phyloP scores from a whole-genome alignment of 2,888 invertebrate species.

The Arge pagana region DNA sequence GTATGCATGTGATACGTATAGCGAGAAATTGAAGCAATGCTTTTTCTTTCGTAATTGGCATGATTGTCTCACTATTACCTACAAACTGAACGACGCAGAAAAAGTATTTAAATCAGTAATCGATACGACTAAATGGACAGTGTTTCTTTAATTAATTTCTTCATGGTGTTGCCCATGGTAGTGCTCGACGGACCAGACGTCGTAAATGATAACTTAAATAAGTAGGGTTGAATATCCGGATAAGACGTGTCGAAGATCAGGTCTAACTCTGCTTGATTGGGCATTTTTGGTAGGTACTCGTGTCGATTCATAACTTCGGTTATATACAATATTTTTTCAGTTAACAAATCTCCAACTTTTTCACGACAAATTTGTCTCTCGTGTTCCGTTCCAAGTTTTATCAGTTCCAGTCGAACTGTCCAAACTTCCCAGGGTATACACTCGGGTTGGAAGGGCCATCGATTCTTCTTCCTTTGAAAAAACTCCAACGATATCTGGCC shows the following conservation, averaged over 20 bases:
- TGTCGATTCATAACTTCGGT: conserved; percentile 95
- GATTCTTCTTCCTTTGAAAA: conserved; percentile 86
- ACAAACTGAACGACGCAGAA: neutral
- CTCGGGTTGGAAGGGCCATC: conserved; percentile 87
- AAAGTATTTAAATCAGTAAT: neutral
- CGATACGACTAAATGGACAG: conserved; percentile 67
- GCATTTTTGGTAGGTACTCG: conserved; percentile 96
- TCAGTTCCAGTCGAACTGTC: conserved; percentile 90
- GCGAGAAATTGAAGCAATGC: no score
- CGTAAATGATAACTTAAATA: conserved; percentile 89
- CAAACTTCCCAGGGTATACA: conserved; percentile 98
- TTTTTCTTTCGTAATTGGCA: no score
- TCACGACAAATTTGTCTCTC: conserved; percentile 88
- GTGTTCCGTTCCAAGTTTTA: conserved; percentile 82
- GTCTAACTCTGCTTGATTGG: conserved; percentile 88
- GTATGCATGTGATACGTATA: no score
- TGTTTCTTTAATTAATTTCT: conserved; percentile 87
- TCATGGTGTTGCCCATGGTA: conserved; percentile 86
- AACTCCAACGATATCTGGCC: conserved; percentile 94
- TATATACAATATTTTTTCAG: conserved; percentile 93
- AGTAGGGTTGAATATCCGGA: conserved; percentile 93
- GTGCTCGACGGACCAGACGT: conserved; percentile 77
- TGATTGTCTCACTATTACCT: no score
- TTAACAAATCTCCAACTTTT: conserved; percentile 82
- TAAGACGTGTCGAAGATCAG: conserved; percentile 93